Percentiles rank a stretch among this genome's conserved stretches.
phyloP scores from a whole-genome alignment of 2,113 vertebrate genomes.

The human (Homo sapiens) region GRCh38 chr18:33358501-33359000 shows the following conservation, averaged over 20 bases:
- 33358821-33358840: background rate
- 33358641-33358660: background rate
- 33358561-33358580: background rate
- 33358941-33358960: background rate
- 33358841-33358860: background rate
- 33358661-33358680: background rate
- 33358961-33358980: background rate
- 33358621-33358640: background rate
- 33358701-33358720: background rate
- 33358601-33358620: background rate
- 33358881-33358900: background rate
- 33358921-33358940: background rate
- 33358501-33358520: background rate
- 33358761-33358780: background rate
- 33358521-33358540: background rate
- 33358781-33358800: background rate
- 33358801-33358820: background rate
- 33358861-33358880: background rate
- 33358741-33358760: background rate
- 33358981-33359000: background rate
- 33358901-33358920: background rate
- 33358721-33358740: background rate
- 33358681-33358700: background rate
- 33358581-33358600: background rate
- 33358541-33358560: background rate